Evolutionary conservation across 1,140 invertebrate genomes (phyloP).

Genomic region (Ips typographus): DNA sequence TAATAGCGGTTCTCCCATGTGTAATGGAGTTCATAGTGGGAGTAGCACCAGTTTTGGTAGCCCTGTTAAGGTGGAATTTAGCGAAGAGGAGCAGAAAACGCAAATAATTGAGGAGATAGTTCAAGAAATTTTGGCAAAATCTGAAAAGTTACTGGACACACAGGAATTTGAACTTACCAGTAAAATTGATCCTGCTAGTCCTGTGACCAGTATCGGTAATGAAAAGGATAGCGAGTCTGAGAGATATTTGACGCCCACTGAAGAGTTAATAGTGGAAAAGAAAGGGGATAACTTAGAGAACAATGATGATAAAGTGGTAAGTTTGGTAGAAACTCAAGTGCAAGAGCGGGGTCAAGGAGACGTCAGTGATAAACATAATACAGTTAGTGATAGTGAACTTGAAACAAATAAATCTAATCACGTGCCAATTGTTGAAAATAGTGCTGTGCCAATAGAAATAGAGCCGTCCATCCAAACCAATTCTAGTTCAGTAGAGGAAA

Average conservation of each 20-base stretch:
- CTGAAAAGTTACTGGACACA: slow-evolving; percentile 59
- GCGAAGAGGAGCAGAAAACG: slow-evolving; percentile 56
- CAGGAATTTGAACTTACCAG: slow-evolving; percentile 19
- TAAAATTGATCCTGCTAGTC: slow-evolving; percentile 10
- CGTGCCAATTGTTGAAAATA: slow-evolving; percentile 53
- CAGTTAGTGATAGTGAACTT: slow-evolving; percentile 41
- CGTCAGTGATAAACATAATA: slow-evolving; percentile 36
- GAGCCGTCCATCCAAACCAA: slow-evolving; percentile 61
- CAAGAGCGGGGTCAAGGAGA: slow-evolving; percentile 34
- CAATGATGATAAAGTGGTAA: slow-evolving; percentile 21
- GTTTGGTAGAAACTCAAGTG: slow-evolving; percentile 8
- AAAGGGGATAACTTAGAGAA: slow-evolving; percentile 37
- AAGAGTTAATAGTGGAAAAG: slow-evolving; percentile 46
- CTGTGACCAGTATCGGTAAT: slow-evolving; percentile 25
- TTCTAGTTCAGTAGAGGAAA: slow-evolving; percentile 54
- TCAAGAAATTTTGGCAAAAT: slow-evolving; percentile 59
- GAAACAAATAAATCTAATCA: slow-evolving; percentile 39
- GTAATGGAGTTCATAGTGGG: slow-evolving; percentile 49
- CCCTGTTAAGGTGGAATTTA: slow-evolving; percentile 44
- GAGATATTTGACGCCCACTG: slow-evolving; percentile 49
- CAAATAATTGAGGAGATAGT: slow-evolving; percentile 62
- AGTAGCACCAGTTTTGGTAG: slow-evolving; percentile 48
- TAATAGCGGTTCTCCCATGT: slow-evolving; percentile 41
- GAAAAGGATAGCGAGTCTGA: slow-evolving; percentile 47
- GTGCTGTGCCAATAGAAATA: slow-evolving; percentile 54